phyloP scores from a whole-genome alignment of 2,888 invertebrate species.

The Altica lythri region DNA sequence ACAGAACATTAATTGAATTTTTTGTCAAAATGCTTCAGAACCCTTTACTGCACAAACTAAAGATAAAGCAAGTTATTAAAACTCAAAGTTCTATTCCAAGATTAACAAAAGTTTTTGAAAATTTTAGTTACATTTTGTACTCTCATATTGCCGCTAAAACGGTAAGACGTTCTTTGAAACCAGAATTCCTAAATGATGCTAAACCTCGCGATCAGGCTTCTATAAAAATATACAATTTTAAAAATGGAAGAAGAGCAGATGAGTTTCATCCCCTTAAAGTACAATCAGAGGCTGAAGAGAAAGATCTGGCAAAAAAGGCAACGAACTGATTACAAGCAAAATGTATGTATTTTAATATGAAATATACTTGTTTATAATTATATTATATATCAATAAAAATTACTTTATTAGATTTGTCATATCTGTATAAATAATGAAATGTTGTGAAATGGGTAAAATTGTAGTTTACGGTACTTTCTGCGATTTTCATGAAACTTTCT shows the following conservation, averaged over 20 bases:
- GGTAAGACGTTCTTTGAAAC: conserved; percentile 42
- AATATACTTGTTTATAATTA: no score
- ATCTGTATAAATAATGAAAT: no score
- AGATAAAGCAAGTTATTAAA: conserved; percentile 26
- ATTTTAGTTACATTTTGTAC: conserved; percentile 45
- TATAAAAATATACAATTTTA: conserved; percentile 38
- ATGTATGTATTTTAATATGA: no score
- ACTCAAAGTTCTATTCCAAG: neutral
- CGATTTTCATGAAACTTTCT: no score
- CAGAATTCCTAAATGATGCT: conserved; percentile 36
- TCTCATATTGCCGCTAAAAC: conserved; percentile 45
- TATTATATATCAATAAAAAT: no score
- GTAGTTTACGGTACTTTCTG: no score
- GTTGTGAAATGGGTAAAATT: no score
- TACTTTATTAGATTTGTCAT: no score
- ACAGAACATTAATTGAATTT: neutral
- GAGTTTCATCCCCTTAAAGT: no score
- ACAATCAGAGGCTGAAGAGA: no score
- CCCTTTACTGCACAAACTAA: conserved; percentile 22
- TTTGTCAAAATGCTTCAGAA: conserved; percentile 26
- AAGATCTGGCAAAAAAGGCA: no score
- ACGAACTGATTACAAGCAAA: no score
- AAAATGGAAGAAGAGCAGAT: conserved; percentile 30
- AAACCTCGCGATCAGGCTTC: conserved; percentile 32
- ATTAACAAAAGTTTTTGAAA: neutral